Evolutionary conservation across 1,140 invertebrate species (phyloP).

Genomic region (Drosophila auraria): DNA sequence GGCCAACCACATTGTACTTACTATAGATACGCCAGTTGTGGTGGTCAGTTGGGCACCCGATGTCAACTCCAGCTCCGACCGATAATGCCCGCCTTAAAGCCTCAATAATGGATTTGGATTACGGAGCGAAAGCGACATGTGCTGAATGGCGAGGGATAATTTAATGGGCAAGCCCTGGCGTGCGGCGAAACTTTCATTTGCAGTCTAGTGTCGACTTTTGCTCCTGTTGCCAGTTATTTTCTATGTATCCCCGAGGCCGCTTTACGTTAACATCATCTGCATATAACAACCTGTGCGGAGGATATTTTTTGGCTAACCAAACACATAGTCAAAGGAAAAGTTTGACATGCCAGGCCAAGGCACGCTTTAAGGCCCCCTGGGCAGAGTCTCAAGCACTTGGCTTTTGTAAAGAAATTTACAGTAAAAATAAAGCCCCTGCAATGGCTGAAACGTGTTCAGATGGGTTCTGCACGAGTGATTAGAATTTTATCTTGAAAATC

Average conservation of each 20-base stretch:
- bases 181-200: conserved; percentile 54
- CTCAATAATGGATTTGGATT: conserved; percentile 55
- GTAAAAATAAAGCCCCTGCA: neutral
- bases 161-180: conserved; percentile 26
- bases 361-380: conserved; percentile 15
- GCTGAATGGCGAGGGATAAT: conserved; percentile 34
- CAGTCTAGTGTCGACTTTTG: conserved; percentile 15
- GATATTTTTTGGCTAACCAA: conserved; percentile 27
- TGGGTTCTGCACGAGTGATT: conserved; percentile 36
- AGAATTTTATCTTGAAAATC: conserved; percentile 22
- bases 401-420: conserved; percentile 17
- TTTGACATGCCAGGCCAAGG: conserved; percentile 40
- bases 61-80: conserved; percentile 26
- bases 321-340: conserved; percentile 33
- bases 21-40: conserved; percentile 8
- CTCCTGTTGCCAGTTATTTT: conserved; percentile 48
- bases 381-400: conserved; percentile 17
- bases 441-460: conserved; percentile 31
- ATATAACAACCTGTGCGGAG: conserved; percentile 33
- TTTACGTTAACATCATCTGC: conserved; percentile 71
- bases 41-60: conserved; percentile 7
- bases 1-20: conserved; percentile 40
- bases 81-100: conserved; percentile 53
- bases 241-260: conserved; percentile 64
- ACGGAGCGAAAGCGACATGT: conserved; percentile 2